Base-by-base conservation (phyloP, 2,888 invertebrate genomes). In the Eupeodes latifasciatus region DNA sequence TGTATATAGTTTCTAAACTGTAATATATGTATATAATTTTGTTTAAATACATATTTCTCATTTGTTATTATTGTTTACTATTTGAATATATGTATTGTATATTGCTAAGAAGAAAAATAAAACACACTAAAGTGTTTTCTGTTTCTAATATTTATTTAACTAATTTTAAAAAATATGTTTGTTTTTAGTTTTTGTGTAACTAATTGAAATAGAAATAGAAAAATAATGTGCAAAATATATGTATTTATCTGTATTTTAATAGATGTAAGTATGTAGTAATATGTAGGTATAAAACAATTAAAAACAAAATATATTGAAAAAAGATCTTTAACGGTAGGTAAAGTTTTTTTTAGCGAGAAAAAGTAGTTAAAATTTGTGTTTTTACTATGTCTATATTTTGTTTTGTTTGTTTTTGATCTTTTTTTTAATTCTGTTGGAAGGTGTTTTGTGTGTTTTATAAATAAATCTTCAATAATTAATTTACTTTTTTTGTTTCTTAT, bases 401-500 rank as follows among this genome's bases (percentile, higher is more conserved):
- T 9, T 49, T 6, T 66, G 47, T 66, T 66, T 19, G 5, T 19
- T 57, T 53, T 62, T 62, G 61, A 62, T 62, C 44, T 40, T 40
- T 47, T 12, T 72, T 57, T 55, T 19, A 14, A 55, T 71, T 71
- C 36, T 16, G 71, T 71, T 72, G 72, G 72, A 72, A 72, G 72
- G 72, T 72, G 57, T 72, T 27, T 51, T 72, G 47, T 72, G 72
- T 72, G 72, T 72, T 40, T 9, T 75, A 67, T 64, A 75, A 81
- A 79, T 49, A 67, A 72, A 72, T 64, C 53, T 80, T 61, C 19
- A 62, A 75, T 53, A 62, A 53, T 12, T 11, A 44, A 14, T 62
- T 59, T 77, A 55, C 0, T 11, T 40, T 57, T 75, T 87, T 61
- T 74, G n/a, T 19, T 69, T 44, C 77, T 85, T 85, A 85, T 75